phyloP scores from a whole-genome alignment of 2,797 vertebrate genomes.

The Cetoscarus ocellatus region DNA sequence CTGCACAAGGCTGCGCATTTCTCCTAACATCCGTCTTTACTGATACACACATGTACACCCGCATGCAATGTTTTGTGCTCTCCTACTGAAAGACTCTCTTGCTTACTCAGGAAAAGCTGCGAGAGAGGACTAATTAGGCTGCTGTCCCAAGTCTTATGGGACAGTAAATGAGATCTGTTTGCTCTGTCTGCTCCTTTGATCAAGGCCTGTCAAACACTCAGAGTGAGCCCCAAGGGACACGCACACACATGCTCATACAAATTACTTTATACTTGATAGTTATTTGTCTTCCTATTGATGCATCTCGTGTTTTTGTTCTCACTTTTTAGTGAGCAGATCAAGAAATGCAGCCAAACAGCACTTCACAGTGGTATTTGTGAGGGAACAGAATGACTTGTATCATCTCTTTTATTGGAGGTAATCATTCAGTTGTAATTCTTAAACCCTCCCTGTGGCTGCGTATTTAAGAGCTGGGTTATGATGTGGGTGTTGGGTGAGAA shows the following conservation, averaged over 20 bases:
- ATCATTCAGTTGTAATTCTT: constrained; percentile 29
- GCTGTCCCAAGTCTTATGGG: constrained; percentile 55
- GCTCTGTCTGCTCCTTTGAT: constrained; percentile 64
- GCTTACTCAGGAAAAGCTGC: constrained; percentile 19
- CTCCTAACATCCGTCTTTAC: constrained; percentile 12
- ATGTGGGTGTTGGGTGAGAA: constrained; percentile 39
- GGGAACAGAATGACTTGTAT: neutral
- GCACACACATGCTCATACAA: constrained; percentile 7
- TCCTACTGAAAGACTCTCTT: constrained; percentile 8
- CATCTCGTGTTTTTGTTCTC: neutral
- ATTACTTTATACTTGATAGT: neutral
- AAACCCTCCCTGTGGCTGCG: constrained; percentile 26
- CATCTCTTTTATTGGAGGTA: constrained; percentile 23
- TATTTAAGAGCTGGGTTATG: constrained; percentile 37
- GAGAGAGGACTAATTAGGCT: constrained; percentile 60
- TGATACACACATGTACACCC: constrained; percentile 1
- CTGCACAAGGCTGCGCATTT: constrained; percentile 9
- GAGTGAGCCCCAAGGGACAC: constrained; percentile 25
- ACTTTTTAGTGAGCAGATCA: constrained; percentile 7
- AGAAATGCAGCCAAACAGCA: constrained; percentile 1
- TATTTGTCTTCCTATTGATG: constrained; percentile 13
- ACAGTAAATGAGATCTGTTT: constrained; percentile 60
- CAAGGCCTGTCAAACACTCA: constrained; percentile 57
- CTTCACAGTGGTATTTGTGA: constrained; percentile 14
- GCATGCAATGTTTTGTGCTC: constrained; percentile 8